A percentile compares a stretch with the other conserved stretches of the same genome.
Conservation (phyloP, 2,113 vertebrate species). For the Corythaeola cristata region DNA sequence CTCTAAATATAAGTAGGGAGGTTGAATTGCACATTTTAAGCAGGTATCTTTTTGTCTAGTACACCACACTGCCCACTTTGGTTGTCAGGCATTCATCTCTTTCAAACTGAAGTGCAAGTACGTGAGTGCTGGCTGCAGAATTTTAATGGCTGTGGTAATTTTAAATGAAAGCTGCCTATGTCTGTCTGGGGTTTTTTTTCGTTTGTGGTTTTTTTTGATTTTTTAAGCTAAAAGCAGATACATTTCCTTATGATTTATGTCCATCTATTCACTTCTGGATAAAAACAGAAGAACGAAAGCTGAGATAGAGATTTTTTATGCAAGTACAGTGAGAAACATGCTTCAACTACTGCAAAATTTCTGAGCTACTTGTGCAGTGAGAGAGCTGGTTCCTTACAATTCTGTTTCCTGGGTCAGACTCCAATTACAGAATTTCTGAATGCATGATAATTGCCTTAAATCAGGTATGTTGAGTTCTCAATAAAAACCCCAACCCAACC, state of each 20-base stretch:
- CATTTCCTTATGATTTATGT: neutral
- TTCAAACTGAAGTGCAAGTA: constrained; percentile 38
- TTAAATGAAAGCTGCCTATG: neutral
- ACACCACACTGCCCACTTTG: neutral
- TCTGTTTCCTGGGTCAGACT: neutral
- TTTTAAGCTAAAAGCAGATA: neutral
- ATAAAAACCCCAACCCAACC: neutral
- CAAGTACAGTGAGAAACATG: neutral
- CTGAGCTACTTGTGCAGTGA: neutral
- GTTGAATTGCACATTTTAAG: constrained; percentile 25
- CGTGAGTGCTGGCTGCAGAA: constrained; percentile 7
- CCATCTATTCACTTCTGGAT: neutral
- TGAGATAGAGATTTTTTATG: neutral
- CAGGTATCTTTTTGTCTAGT: neutral
- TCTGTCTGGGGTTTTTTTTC: neutral
- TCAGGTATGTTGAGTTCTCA: neutral
- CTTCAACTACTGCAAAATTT: neutral
- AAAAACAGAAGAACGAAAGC: neutral
- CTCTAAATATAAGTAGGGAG: neutral
- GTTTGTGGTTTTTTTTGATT: neutral
- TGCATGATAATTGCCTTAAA: neutral
- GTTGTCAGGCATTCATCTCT: constrained; percentile 13
- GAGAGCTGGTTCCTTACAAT: neutral
- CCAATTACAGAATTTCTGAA: neutral
- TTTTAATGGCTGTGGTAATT: constrained; percentile 28